Evolutionary conservation across 2,888 invertebrate species (phyloP).

Genomic region (Metalampra italica): DNA sequence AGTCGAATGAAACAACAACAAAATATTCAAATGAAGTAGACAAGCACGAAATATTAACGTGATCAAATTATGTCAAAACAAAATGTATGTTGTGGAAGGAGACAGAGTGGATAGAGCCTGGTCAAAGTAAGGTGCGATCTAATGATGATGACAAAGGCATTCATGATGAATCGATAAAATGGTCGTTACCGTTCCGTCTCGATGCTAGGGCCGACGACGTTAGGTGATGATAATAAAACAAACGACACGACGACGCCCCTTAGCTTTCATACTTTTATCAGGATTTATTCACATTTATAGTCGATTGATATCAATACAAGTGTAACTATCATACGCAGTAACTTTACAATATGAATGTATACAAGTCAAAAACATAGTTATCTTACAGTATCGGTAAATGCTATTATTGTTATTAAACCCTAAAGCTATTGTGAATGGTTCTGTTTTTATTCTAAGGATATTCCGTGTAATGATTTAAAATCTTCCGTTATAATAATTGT

Average conservation of each 20-base stretch:
- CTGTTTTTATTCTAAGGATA: conserved; percentile 57
- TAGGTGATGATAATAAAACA: conserved; percentile 58
- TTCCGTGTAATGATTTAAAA: conserved; percentile 48
- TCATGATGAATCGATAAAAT: conserved; percentile 76
- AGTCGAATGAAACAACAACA: conserved; percentile 44
- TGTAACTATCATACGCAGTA: conserved; percentile 71
- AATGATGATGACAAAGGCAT: conserved; percentile 77
- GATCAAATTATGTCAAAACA: conserved; percentile 47
- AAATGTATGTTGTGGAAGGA: conserved; percentile 57
- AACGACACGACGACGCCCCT: conserved; percentile 61
- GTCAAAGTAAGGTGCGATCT: conserved; percentile 58
- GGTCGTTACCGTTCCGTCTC: conserved; percentile 74
- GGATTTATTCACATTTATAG: conserved; percentile 76
- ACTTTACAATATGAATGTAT: conserved; percentile 72
- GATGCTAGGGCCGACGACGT: conserved; percentile 70
- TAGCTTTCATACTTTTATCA: conserved; percentile 57
- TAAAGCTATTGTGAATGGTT: conserved; percentile 74
- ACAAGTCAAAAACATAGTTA: conserved; percentile 77
- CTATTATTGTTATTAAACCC: conserved; percentile 71
- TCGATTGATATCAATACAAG: conserved; percentile 66
- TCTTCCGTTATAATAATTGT: conserved; percentile 32
- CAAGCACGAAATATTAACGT: conserved; percentile 59
- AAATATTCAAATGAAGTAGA: conserved; percentile 47
- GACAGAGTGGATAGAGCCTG: conserved; percentile 66
- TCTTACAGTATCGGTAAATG: conserved; percentile 68